Base-by-base conservation (phyloP, 2,888 invertebrate species). In the Serrognathus titanus region DNA sequence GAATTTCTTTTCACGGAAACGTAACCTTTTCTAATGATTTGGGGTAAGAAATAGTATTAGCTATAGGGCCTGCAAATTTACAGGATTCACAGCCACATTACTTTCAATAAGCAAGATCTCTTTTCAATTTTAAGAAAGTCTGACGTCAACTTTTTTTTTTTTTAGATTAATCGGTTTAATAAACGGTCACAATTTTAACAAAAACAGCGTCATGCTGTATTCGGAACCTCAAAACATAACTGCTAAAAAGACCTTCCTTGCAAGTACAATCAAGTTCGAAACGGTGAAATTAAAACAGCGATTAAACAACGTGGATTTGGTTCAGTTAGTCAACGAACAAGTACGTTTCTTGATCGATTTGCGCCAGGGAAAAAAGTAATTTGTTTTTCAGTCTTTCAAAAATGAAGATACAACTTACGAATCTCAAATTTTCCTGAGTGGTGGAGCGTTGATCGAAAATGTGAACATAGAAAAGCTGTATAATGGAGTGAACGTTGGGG, bases 1-100 rank as follows among this genome's bases (percentile, higher is more conserved):
- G 63, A 7, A 81, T 80, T 50, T 73, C 54, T 1, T 80, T 85
- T 8, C 74, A 75, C 59, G 53, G 55, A 8, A 73, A 73, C 43
- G 63, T 78, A 0, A 68, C 64, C 1, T 78, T 82, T 63, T 65
- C 71, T n/a, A 65, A 75, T n/a, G 66, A 74, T 43, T 66, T 78
- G 20, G 69, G 79, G 71, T 70, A 79, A 46, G 57, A 58, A 58
- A 55, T 40, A 16, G 16, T 6, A 45, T 39, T 24, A 50, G 39
- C 20, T 20, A 20, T 3, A 20, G n/a, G n/a, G n/a, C 20, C 4
- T 20, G 20, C 20, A 20, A 3, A 20, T n/a, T n/a, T n/a, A 20
- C 20, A 20, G 20, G 20, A 20, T 2, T 20, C 20, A 20, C 4
- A 3, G 20, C 2, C 20, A 20, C 4, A 2, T 20, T 4, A 31